Base-by-base conservation (phyloP, 2,113 vertebrate genomes). In the Prinia subflava region DNA sequence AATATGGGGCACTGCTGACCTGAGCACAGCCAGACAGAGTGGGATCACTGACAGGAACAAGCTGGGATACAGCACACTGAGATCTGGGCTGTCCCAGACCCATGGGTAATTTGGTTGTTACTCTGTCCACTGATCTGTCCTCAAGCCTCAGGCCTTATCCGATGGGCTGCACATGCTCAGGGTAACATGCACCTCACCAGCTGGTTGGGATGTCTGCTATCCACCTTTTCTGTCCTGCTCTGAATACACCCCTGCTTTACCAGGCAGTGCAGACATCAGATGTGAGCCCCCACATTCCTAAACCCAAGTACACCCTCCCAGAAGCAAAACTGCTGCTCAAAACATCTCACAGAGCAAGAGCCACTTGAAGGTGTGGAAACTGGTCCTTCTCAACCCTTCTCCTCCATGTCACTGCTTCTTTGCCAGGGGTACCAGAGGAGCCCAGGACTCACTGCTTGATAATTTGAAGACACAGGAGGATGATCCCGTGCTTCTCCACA, bases 21-120 rank as follows among this genome's bases (percentile, higher is more conserved):
- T 53, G 19, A 21, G 21, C 55, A 60, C 20, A 83, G 57, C 9
- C 49, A 42, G 27, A 73, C 0, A 0, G 8, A 80, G 12, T 0
- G 0, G 20, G 21, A 42, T 3, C 7, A 53, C 4, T 60, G 28
- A 5, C 15, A 8, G 35, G 39, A 15, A 13, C 15, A 70, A 25
- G 23, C 1, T 73, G 33, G 9, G 27, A 70, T 75, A n/a, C 10
- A 7, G n/a, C 24, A 65, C 16, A 15, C 11, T 1, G 1, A 49
- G 21, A 41, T 23, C 31, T 42, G 18, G 15, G 41, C 21, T 64
- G 9, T 14, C 7, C 49, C 49, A 73, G 35, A 8, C 35, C 11
- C 6, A 5, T 7, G 3, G 31, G 31, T n/a, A 42, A 44, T 57
- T 3, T 41, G 7, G 4, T 28, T 56, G 15, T 17, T 64, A 28